Evolutionary conservation across 2,113 vertebrate genomes (phyloP).

Genomic region (Pteropus alecto): DNA sequence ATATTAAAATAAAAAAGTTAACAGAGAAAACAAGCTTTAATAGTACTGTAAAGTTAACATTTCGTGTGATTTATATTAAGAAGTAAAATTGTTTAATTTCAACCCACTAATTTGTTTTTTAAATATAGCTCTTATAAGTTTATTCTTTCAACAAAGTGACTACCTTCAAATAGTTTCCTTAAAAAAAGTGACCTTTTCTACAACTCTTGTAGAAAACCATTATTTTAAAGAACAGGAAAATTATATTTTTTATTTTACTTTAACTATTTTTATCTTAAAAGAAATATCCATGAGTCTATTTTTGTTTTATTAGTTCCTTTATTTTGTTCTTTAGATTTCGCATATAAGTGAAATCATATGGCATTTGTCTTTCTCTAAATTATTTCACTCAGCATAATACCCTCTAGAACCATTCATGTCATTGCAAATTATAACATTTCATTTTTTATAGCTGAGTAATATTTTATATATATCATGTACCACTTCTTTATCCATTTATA

Average conservation of each 20-base stretch:
- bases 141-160: neutral
- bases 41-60: neutral
- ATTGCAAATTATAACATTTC: no score
- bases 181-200: neutral
- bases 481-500: no score
- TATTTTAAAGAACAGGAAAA: neutral
- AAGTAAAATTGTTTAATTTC: neutral
- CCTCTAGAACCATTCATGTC: no score
- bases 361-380: no score
- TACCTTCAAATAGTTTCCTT: neutral
- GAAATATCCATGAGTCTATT: neutral
- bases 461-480: no score
- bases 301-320: no score
- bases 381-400: no score
- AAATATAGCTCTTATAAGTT: neutral
- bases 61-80: neutral
- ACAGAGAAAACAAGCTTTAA: neutral
- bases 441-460: no score
- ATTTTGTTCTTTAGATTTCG: no score
- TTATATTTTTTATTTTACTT: neutral
- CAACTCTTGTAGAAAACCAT: neutral
- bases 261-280: conserved; percentile 18
- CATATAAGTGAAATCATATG: no score
- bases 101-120: neutral
- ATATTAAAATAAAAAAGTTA: neutral